A percentile compares a stretch with the other conserved stretches of the same genome.
Evolutionary conservation across 2,888 invertebrate species (phyloP).

Genomic region (Bellardia bayeri): DNA sequence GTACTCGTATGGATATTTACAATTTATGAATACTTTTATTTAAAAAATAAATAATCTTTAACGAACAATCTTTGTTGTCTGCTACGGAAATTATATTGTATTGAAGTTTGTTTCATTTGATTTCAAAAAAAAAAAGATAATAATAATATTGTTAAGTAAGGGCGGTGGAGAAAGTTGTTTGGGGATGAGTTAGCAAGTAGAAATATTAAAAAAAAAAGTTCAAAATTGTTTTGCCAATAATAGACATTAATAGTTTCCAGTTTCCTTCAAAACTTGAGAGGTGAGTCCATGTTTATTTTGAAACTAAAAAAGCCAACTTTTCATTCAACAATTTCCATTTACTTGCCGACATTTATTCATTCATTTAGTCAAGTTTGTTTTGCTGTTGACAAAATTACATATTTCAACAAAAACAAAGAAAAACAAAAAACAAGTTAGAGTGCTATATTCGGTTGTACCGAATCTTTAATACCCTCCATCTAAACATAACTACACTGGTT

Average conservation of each 20-base stretch:
- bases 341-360: neutral
- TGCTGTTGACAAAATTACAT: conserved; percentile 7
- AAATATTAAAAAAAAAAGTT: neutral
- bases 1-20: neutral
- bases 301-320: conserved; percentile 39
- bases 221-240: neutral
- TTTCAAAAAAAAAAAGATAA: neutral
- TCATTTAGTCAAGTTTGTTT: neutral
- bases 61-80: conserved; percentile 63
- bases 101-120: conserved; percentile 14
- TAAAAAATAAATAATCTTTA: conserved; percentile 60
- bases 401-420: neutral
- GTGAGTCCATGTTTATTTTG: neutral
- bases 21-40: conserved; percentile 30
- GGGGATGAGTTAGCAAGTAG: conserved; percentile 7
- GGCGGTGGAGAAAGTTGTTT: conserved; percentile 43
- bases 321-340: conserved; percentile 12
- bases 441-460: too few relatives aligned
- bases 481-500: too few relatives aligned
- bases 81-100: conserved; percentile 67
- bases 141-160: neutral
- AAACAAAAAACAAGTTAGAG: too few relatives aligned
- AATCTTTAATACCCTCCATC: too few relatives aligned
- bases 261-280: neutral
- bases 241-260: neutral